Conservation (phyloP, 2,113 vertebrate species). For the Chiloscyllium plagiosum region DNA sequence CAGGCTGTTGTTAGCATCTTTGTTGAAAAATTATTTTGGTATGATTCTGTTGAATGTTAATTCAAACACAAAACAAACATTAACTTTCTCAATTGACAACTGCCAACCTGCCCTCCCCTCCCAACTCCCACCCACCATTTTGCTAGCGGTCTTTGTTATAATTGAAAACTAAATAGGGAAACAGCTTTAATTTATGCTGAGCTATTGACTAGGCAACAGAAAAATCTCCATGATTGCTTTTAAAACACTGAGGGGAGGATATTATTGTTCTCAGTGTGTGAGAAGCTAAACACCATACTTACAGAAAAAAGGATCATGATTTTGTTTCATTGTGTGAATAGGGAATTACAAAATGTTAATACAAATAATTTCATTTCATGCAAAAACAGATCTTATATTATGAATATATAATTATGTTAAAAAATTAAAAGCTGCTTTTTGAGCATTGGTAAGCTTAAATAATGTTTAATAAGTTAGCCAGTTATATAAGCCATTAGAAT, state of each 20-base stretch:
- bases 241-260: neutral
- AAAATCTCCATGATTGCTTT: neutral
- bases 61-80: neutral
- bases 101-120: neutral
- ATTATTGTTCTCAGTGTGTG: neutral
- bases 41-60: neutral
- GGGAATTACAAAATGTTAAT: neutral
- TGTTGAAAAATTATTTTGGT: neutral
- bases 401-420: neutral
- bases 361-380: conserved; percentile 2
- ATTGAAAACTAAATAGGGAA: neutral
- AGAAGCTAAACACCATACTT: neutral
- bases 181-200: neutral
- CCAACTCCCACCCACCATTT: no score
- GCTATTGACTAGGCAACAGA: neutral
- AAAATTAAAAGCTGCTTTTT: neutral
- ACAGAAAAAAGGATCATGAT: neutral
- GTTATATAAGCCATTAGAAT: conserved; percentile 31
- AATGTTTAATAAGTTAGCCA: neutral
- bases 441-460: neutral
- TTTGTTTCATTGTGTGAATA: neutral
- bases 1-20: neutral
- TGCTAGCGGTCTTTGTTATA: neutral
- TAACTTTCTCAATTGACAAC: no score
- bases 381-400: neutral